A percentile compares a stretch with the other conserved stretches of the same genome.
Evolutionary conservation across 1,140 invertebrate species (phyloP).

Genomic region (Aphelinus certus): DNA sequence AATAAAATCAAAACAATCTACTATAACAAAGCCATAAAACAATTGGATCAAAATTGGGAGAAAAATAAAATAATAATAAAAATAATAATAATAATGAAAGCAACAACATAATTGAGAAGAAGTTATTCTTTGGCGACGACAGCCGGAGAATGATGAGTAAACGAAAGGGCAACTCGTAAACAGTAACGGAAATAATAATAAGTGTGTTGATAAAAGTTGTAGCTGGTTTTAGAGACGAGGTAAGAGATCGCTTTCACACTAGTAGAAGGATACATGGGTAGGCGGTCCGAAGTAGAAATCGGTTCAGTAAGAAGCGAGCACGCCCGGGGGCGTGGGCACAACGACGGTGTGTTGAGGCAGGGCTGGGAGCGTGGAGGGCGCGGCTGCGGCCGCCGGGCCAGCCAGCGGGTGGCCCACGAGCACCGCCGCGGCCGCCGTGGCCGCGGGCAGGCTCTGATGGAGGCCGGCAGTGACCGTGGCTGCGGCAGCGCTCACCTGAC

Average conservation of each 20-base stretch:
- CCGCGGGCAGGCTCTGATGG: conserved; percentile 47
- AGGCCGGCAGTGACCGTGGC: conserved; percentile 41
- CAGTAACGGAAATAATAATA: too few species aligned
- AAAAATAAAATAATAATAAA: too few species aligned
- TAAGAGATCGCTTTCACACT: neutral
- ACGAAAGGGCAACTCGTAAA: too few species aligned
- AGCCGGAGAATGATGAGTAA: too few species aligned
- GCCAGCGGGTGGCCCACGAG: conserved; percentile 62
- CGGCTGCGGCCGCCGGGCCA: conserved; percentile 56
- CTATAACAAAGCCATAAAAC: too few species aligned
- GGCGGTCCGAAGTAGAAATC: neutral
- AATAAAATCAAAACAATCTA: too few species aligned
- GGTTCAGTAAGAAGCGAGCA: conserved; percentile 59
- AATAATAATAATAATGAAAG: too few species aligned
- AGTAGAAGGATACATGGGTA: conserved; percentile 12
- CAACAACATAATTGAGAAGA: too few species aligned
- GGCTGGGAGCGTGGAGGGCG: conserved; percentile 39
- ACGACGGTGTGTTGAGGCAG: conserved; percentile 64
- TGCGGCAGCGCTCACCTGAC: conserved; percentile 50
- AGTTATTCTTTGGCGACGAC: too few species aligned
- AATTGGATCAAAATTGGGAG: too few species aligned
- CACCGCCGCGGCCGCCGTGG: conserved; percentile 49
- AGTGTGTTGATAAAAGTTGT: too few species aligned
- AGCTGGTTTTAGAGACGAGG: too few species aligned
- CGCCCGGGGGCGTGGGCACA: conserved; percentile 63